These are phyloP conservation scores for Pherbina coryleti DNA, from an alignment of 2,888 invertebrate genomes.

Conservation along the genomic window DNA sequence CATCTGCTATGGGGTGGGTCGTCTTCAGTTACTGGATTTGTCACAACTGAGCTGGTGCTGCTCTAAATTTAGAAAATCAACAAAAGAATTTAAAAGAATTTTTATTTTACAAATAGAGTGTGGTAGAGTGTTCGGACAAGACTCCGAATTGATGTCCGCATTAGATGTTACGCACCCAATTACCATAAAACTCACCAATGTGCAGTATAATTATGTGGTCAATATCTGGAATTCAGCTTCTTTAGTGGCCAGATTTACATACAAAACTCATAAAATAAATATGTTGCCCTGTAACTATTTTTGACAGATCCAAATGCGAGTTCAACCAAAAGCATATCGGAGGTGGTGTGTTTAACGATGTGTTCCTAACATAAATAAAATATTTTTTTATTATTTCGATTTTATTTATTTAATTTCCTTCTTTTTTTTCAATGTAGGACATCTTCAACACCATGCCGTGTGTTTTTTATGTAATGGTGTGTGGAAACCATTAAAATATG, in stretches of 20 bases:
- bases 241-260: slow-evolving; percentile 59
- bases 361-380: neutral
- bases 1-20: slow-evolving; percentile 17
- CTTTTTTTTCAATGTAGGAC: neutral
- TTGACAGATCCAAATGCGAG: neutral
- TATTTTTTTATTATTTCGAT: neutral
- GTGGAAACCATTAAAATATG: neutral
- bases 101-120: neutral
- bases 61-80: slow-evolving; percentile 19
- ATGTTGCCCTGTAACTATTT: slow-evolving; percentile 52
- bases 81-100: slow-evolving; percentile 16
- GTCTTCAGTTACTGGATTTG: neutral
- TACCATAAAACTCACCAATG: slow-evolving; percentile 41
- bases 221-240: neutral
- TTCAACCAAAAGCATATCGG: neutral
- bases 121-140: neutral
- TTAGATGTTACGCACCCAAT: slow-evolving; percentile 50
- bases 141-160: neutral
- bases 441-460: neutral
- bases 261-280: slow-evolving; percentile 69
- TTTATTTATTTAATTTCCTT: no score
- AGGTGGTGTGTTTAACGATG: neutral
- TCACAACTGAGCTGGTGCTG: neutral
- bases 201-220: slow-evolving; percentile 35
- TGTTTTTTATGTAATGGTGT: neutral